These are phyloP conservation scores for Perodicticus potto DNA, from an alignment of 2,797 vertebrate species.

Conservation along the genomic window DNA sequence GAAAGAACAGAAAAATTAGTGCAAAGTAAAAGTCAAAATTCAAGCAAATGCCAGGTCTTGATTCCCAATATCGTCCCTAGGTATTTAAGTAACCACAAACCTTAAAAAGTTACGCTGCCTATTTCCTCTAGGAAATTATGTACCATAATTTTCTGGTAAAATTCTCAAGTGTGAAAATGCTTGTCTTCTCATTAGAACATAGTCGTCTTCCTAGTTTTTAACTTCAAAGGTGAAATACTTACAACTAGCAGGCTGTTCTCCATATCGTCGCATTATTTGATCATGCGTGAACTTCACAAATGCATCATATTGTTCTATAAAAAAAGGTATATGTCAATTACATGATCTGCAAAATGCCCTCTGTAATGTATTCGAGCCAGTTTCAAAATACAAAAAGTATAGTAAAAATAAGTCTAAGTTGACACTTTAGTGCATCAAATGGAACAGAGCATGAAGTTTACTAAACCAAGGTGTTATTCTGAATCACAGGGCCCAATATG, in stretches of 20 bases:
- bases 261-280: slow-evolving; percentile 99
- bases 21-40: slow-evolving; percentile 53
- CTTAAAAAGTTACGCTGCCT: slow-evolving; percentile 15
- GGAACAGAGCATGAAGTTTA: neutral
- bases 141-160: slow-evolving; percentile 18
- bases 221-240: slow-evolving; percentile 88
- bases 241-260: slow-evolving; percentile 99
- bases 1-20: slow-evolving; percentile 71
- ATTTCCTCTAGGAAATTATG: neutral
- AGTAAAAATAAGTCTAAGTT: slow-evolving; percentile 28
- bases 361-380: slow-evolving; percentile 34
- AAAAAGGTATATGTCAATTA: slow-evolving; percentile 54
- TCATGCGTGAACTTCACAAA: slow-evolving; percentile 99
- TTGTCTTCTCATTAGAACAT: slow-evolving; percentile 34
- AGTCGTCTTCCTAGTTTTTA: slow-evolving; percentile 18
- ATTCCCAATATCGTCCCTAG: neutral
- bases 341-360: slow-evolving; percentile 45
- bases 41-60: neutral
- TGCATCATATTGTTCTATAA: slow-evolving; percentile 97
- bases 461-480: neutral
- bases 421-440: neutral
- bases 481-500: neutral
- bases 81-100: slow-evolving; percentile 55
- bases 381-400: neutral
- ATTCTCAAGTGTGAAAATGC: slow-evolving; percentile 50